phyloP scores from a whole-genome alignment of 2,888 invertebrate species.

The Smittia aterrima region DNA sequence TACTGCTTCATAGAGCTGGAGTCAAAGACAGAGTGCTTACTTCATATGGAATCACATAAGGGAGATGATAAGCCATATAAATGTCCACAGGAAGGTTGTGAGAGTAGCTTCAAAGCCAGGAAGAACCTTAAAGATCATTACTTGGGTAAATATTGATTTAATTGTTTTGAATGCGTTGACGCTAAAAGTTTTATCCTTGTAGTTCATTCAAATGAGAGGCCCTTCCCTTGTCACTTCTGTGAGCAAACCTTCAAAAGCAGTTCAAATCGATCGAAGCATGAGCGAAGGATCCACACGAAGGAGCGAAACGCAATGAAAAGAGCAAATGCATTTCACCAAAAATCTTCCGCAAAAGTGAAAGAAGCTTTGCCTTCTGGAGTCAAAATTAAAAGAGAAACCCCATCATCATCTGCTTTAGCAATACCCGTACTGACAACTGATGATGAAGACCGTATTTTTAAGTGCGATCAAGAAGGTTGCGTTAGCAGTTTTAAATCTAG shows the following conservation, averaged over 20 bases:
- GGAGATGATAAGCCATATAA: conserved; percentile 30
- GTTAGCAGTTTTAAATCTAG: conserved; percentile 19
- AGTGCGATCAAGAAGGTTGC: conserved; percentile 4
- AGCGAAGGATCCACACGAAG: conserved; percentile 12
- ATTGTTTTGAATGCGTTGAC: not conserved
- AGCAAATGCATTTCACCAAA: not conserved
- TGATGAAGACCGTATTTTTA: not conserved
- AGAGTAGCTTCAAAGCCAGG: conserved; percentile 24
- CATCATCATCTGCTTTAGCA: not conserved
- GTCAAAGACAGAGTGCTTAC: not conserved
- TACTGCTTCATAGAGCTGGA: conserved; percentile 23
- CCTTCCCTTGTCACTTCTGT: conserved; percentile 29
- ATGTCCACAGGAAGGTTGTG: conserved; percentile 33
- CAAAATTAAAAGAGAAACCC: not conserved
- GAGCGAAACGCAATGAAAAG: conserved; percentile 13
- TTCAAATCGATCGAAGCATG: conserved; percentile 22
- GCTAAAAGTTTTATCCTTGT: not conserved
- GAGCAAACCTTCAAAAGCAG: conserved; percentile 28
- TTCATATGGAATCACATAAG: not conserved
- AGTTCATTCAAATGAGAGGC: conserved; percentile 16
- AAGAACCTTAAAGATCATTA: conserved; percentile 35
- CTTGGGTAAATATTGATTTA: not conserved
- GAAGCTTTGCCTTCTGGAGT: not conserved
- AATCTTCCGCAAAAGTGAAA: not conserved
- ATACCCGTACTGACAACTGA: not conserved